Conservation (phyloP, 2,888 invertebrate genomes). For the Lochmaea capreae region DNA sequence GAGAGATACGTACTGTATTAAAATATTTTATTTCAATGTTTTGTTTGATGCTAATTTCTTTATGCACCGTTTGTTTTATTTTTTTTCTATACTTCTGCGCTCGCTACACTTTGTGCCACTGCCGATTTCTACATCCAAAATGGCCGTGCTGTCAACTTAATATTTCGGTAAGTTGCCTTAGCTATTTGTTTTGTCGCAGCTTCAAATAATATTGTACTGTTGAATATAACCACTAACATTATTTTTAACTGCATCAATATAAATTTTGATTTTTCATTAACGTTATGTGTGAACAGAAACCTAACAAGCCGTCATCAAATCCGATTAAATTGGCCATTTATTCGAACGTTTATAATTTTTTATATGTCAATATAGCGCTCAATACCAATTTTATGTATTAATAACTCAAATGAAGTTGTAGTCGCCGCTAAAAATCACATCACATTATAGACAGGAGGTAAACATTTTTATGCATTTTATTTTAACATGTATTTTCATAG, state of each 20-base stretch:
- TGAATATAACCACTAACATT: constrained; percentile 26
- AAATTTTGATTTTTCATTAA: neutral
- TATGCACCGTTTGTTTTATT: constrained; percentile 67
- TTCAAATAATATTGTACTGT: constrained; percentile 33
- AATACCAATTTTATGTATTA: neutral
- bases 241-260: neutral
- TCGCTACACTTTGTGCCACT: constrained; percentile 66
- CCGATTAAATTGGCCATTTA: neutral
- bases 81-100: constrained; percentile 67
- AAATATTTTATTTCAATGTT: constrained; percentile 49
- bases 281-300: neutral
- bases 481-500: too few relatives aligned
- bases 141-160: constrained; percentile 54
- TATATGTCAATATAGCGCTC: neutral
- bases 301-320: neutral
- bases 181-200: constrained; percentile 42
- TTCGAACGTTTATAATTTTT: neutral
- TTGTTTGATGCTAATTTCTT: constrained; percentile 64
- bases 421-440: neutral
- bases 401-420: neutral
- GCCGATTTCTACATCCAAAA: constrained; percentile 58
- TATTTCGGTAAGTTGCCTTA: constrained; percentile 64
- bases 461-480: too few relatives aligned
- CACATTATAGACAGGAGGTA: too few relatives aligned
- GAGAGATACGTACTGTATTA: constrained; percentile 28